These are phyloP conservation scores for Phengaris alcon DNA, from an alignment of 2,888 invertebrate species.

Conservation along the genomic window DNA sequence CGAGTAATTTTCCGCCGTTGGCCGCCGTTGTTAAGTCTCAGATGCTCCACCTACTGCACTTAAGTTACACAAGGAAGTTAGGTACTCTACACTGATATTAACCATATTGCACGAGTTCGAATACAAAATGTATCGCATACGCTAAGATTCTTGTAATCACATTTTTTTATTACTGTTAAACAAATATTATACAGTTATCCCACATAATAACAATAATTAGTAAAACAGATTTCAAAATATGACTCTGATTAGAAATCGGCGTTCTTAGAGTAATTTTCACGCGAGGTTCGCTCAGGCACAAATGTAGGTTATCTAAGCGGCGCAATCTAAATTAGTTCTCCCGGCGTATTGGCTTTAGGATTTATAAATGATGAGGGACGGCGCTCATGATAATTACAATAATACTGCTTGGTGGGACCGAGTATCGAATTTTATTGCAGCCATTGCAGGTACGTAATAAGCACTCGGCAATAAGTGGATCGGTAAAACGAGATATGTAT, in stretches of 20 bases:
- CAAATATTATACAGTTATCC: neutral
- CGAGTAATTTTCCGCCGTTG: constrained; percentile 9
- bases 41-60: neutral
- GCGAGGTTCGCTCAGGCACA: constrained; percentile 7
- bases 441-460: neutral
- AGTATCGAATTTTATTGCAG: constrained; percentile 17
- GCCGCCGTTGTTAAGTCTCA: neutral
- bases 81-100: neutral
- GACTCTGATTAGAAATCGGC: neutral
- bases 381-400: constrained; percentile 6
- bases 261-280: constrained; percentile 9
- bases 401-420: constrained; percentile 12
- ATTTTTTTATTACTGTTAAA: neutral
- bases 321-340: constrained; percentile 20
- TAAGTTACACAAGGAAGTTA: neutral
- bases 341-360: constrained; percentile 18
- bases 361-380: constrained; percentile 15
- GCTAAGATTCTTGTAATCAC: too few relatives aligned
- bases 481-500: constrained; percentile 13
- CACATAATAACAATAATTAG: neutral
- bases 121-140: too few relatives aligned
- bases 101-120: neutral
- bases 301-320: constrained; percentile 5
- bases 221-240: neutral
- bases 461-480: constrained; percentile 19